Base-by-base conservation (phyloP, 1,140 invertebrate genomes). In the Microplitis mediator region DNA sequence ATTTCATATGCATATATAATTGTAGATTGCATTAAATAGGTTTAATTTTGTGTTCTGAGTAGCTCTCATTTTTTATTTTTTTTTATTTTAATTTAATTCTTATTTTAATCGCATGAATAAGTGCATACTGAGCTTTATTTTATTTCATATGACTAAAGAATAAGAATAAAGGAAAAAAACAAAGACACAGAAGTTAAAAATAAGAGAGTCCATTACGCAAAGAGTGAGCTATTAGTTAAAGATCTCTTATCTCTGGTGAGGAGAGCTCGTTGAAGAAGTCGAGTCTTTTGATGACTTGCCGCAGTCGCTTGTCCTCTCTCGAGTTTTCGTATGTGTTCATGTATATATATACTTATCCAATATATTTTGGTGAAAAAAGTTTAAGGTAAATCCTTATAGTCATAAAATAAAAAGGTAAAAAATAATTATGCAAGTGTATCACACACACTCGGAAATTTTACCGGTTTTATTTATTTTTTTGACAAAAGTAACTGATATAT, bases 171-270 rank as follows among this genome's bases (percentile, higher is more conserved):
- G 39, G 11, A 45, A 9, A 45, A 45, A 45, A 45, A 45, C 6
- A 45, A 36, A 69, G 51, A 54, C 58, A 8, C 16, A 50, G 56
- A 72, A 52, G 62, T 72, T 63, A 36, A 72, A 65, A 72, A 72
- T 36, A 36, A 72, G 70, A 72, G 70, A 66, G 65, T 72, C 51
- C 62, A 60, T 72, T 72, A 72, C 70, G 70, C 63, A 72, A 72
- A 72, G 51, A 63, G 62, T 72, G 32, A 72, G 70, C 51, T 72
- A 72, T 72, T 72, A 72, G 70, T 72, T 65, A 13, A 63, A 72
- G 62, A 72, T 72, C 70, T 65, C 62, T 72, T 72, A 66, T 72
- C 62, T 70, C 69, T 64, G 0, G 63, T 56, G 62, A 54, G 32
- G 52, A 54, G 52, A 72, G 54, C 70, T 72, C 63, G 61, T 65